These are phyloP conservation scores for Platynereis dumerilii DNA, from an alignment of 2,888 invertebrate species.

Conservation along the genomic window DNA sequence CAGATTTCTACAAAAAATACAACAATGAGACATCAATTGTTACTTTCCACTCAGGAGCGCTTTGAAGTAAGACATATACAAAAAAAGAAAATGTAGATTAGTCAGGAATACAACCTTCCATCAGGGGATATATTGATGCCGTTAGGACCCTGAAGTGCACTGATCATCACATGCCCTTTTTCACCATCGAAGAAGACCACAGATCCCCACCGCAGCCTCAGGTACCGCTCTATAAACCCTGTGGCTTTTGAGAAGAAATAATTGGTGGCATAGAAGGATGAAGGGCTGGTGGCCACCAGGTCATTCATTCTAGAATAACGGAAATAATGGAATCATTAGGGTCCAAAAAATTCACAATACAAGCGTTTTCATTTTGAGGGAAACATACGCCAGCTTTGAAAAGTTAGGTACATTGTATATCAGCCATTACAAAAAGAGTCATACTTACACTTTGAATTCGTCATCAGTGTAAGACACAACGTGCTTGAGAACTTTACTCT, in stretches of 20 bases:
- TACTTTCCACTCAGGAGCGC: too few relatives aligned
- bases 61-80: too few relatives aligned
- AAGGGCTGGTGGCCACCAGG: conserved; percentile 7
- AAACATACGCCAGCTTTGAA: too few relatives aligned
- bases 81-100: too few relatives aligned
- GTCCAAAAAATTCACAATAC: too few relatives aligned
- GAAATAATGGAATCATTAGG: too few relatives aligned
- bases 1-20: too few relatives aligned
- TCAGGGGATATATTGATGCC: conserved; percentile 15
- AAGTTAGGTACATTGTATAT: too few relatives aligned
- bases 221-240: background rate
- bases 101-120: conserved; percentile 3
- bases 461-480: background rate
- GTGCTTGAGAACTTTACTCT: conserved; percentile 6
- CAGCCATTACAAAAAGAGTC: too few relatives aligned
- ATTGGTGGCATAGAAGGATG: conserved; percentile 13
- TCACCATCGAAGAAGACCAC: conserved; percentile 12
- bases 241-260: background rate
- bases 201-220: background rate
- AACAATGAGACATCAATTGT: too few relatives aligned
- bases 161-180: background rate
- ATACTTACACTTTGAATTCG: too few relatives aligned
- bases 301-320: conserved; percentile 8
- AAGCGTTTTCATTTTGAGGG: too few relatives aligned
- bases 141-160: conserved; percentile 2